Evolutionary conservation across 1,140 invertebrate genomes (phyloP), one percentile per base, ranked within the genome.

Genomic region (Apocrypta bakeri): DNA sequence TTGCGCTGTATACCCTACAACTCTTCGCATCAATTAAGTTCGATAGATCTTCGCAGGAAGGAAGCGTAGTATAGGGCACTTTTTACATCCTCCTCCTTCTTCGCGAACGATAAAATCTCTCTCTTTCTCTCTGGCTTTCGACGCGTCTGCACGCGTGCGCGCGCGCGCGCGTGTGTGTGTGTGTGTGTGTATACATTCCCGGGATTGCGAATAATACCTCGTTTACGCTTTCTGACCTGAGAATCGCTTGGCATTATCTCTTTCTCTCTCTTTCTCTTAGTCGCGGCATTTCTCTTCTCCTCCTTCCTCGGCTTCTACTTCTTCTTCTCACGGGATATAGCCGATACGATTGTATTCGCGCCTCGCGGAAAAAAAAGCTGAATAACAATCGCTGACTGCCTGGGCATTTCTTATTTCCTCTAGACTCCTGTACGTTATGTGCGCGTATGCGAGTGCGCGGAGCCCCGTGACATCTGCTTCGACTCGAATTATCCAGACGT

Each of bases 181-280:
- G 9, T 2, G n/a, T 4, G 17, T 21, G 48, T 17, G 12, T 48
- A 48, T 21, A 56, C 64, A 37, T 37, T 48, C 48, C 64, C 76
- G 76, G n/a, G 27, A 48, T 40, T 29, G 56, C 71, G 29, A 40
- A 29, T 29, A 29, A 66, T 27, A 24, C 69, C 78, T 81, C 81
- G 81, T 83, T 83, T 83, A 83, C 81, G 81, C 81, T 83, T 83
- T 83, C 75, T 78, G 81, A 83, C 68, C 61, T 78, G 81, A 77
- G 81, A 83, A 83, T 78, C 81, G 69, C 4, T 66, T 17, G 63
- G n/a, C 24, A 77, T 82, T 82, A 82, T 82, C 74, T 68, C 42
- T 64, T 33, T 72, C 77, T 81, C 71, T 21, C 68, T 33, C 42
- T 0, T 8, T 24, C 78, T 14, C 17, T 17, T 27, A 4, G 25